phyloP scores from a whole-genome alignment of 1,140 invertebrate genomes.

The Drosophila kurseongensis region DNA sequence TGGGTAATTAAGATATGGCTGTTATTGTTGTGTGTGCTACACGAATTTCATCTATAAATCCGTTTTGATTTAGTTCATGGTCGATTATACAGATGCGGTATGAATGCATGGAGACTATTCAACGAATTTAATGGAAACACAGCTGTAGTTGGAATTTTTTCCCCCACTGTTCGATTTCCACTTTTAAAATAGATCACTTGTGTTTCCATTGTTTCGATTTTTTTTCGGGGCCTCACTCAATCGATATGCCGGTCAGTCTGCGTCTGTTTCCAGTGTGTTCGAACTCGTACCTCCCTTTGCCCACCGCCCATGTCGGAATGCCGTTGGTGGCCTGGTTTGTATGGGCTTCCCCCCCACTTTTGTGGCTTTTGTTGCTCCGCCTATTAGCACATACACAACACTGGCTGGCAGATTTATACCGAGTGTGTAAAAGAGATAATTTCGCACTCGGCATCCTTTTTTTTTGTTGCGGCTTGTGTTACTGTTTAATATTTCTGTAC shows the following conservation, averaged over 20 bases:
- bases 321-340: slow-evolving; percentile 57
- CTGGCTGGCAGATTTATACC: slow-evolving; percentile 8
- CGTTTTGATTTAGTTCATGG: slow-evolving; percentile 32
- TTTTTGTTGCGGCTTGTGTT: slow-evolving; percentile 20
- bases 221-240: slow-evolving; percentile 19
- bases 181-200: slow-evolving; percentile 37
- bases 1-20: slow-evolving; percentile 12
- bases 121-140: slow-evolving; percentile 6
- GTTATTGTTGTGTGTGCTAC: slow-evolving; percentile 1
- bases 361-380: slow-evolving; percentile 76
- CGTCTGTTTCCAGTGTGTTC: slow-evolving; percentile 6
- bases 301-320: slow-evolving; percentile 20
- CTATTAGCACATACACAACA: slow-evolving; percentile 65
- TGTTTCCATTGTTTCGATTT: slow-evolving; percentile 13
- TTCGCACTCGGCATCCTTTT: slow-evolving; percentile 50
- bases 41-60: slow-evolving; percentile 26
- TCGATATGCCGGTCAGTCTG: slow-evolving; percentile 44
- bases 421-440: slow-evolving; percentile 15
- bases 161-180: slow-evolving; percentile 16
- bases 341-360: slow-evolving; percentile 22
- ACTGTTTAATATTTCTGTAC: slow-evolving; percentile 22
- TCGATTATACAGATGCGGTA: slow-evolving; percentile 6
- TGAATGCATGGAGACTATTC: slow-evolving; percentile 28
- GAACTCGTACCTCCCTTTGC: neutral
- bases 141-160: slow-evolving; percentile 10